Evolutionary conservation across 2,888 invertebrate species (phyloP).

Genomic region (Plebejus melissa): DNA sequence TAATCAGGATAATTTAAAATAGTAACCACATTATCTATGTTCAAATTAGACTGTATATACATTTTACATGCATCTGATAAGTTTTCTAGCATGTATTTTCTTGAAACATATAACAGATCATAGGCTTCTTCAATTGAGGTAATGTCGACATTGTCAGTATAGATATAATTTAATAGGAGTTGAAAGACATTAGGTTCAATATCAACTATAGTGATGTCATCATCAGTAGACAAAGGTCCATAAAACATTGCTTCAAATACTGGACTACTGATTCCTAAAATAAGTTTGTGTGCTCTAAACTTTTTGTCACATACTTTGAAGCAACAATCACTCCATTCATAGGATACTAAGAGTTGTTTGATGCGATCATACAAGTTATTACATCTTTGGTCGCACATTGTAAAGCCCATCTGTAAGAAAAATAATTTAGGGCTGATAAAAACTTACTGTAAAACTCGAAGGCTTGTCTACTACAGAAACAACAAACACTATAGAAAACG

Average conservation of each 20-base stretch:
- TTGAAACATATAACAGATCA: conserved; percentile 81
- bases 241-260: conserved; percentile 85
- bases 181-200: conserved; percentile 81
- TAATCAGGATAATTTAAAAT: conserved; percentile 80
- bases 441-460: background rate
- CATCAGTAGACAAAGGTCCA: conserved; percentile 76
- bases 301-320: conserved; percentile 74
- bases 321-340: conserved; percentile 80
- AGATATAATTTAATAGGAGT: conserved; percentile 80
- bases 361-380: conserved; percentile 68
- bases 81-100: conserved; percentile 81
- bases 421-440: conserved; percentile 5
- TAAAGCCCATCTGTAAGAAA: conserved; percentile 64
- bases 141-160: conserved; percentile 79
- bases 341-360: conserved; percentile 66
- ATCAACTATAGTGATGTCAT: conserved; percentile 76
- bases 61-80: conserved; percentile 71
- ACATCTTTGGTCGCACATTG: conserved; percentile 50
- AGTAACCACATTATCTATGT: conserved; percentile 77
- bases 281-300: conserved; percentile 80
- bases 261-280: conserved; percentile 82
- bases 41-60: conserved; percentile 75
- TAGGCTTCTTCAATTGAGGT: conserved; percentile 79
- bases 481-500: background rate
- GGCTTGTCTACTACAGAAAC: background rate